Evolutionary conservation across 2,113 vertebrate species (phyloP).

Genomic region (Phalacrocorax brasilianus): DNA sequence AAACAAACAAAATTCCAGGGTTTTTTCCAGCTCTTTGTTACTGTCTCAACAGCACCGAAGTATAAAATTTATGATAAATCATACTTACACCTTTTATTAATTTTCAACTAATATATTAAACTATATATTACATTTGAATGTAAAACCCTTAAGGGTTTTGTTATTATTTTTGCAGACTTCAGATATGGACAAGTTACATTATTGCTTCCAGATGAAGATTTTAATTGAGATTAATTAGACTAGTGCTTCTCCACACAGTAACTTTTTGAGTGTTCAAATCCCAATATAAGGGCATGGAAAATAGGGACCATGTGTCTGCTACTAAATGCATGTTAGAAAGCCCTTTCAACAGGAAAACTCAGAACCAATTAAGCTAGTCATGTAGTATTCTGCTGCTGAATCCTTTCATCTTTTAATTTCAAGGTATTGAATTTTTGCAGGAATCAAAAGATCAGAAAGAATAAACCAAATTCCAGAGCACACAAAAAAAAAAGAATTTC

Average conservation of each 20-base stretch:
- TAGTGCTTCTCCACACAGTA: background rate
- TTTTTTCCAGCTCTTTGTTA: background rate
- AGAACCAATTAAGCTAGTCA: slow-evolving; percentile 8
- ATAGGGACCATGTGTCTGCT: background rate
- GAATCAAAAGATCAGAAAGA: background rate
- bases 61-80: background rate
- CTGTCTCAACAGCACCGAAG: background rate
- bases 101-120: background rate
- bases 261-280: background rate
- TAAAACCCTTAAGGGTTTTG: background rate
- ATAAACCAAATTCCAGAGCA: background rate
- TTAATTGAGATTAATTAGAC: slow-evolving; percentile 13
- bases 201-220: slow-evolving; percentile 27
- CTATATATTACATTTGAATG: background rate
- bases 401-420: slow-evolving; percentile 10
- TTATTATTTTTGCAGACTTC: background rate
- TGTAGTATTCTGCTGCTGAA: background rate
- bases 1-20: background rate
- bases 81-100: background rate
- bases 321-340: background rate
- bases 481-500: background rate
- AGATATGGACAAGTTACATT: background rate
- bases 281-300: background rate
- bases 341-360: background rate
- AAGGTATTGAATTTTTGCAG: background rate